Evolutionary conservation across 2,888 invertebrate species (phyloP).

Genomic region (Tetramorium bicarinatum): DNA sequence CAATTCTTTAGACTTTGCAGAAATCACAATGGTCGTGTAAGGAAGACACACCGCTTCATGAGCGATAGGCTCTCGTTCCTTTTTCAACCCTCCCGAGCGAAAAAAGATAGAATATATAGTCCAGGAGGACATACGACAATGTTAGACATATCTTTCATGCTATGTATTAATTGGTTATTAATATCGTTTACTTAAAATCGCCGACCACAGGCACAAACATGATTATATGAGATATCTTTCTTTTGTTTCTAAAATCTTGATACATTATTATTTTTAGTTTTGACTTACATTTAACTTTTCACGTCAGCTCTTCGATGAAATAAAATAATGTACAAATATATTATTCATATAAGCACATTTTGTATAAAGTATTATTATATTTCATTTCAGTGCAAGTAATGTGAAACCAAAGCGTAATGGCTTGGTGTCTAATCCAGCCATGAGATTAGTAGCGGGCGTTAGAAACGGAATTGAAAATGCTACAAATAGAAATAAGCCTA

Average conservation of each 20-base stretch:
- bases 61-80: constrained; percentile 55
- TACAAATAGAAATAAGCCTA: constrained; percentile 86
- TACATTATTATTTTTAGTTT: constrained; percentile 25
- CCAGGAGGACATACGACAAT: constrained; percentile 54
- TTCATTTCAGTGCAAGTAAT: constrained; percentile 80
- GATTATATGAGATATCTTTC: constrained; percentile 3
- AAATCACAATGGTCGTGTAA: constrained; percentile 52
- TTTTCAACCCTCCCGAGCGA: constrained; percentile 55
- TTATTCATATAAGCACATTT: constrained; percentile 4
- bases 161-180: constrained; percentile 50
- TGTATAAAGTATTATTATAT: constrained; percentile 14
- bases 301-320: constrained; percentile 39
- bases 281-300: constrained; percentile 32
- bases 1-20: constrained; percentile 56
- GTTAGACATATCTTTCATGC: constrained; percentile 53
- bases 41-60: constrained; percentile 57
- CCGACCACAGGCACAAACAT: constrained; percentile 2
- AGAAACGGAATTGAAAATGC: constrained; percentile 91
- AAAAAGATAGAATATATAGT: constrained; percentile 55
- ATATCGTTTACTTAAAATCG: constrained; percentile 18
- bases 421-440: constrained; percentile 94
- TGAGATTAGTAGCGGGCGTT: constrained; percentile 93
- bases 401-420: constrained; percentile 93
- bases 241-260: constrained; percentile 26
- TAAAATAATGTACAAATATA: constrained; percentile 4